Evolutionary conservation across 2,888 invertebrate genomes (phyloP).

Genomic region (Tipula vernalis): DNA sequence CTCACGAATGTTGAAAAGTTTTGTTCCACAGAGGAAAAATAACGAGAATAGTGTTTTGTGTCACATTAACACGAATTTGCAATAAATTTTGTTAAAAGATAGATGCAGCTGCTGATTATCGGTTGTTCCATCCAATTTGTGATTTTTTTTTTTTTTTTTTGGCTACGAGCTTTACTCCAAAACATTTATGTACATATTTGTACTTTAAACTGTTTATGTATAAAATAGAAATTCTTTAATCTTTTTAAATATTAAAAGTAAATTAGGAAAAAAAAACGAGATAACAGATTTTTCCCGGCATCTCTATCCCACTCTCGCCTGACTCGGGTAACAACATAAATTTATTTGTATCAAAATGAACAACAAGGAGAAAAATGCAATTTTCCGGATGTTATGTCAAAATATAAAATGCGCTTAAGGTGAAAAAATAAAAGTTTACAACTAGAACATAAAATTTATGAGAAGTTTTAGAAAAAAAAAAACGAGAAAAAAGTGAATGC

Average conservation of each 20-base stretch:
- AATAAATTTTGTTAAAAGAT: background rate
- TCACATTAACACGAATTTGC: background rate
- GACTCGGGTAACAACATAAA: background rate
- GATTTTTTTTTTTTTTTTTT: background rate
- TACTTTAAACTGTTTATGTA: background rate
- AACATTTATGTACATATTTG: background rate
- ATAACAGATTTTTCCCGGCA: background rate
- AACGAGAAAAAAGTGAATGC: background rate
- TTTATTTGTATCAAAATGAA: background rate
- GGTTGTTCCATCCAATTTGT: background rate
- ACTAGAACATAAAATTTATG: background rate
- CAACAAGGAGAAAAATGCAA: background rate
- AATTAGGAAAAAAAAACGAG: background rate
- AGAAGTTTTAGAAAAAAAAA: background rate
- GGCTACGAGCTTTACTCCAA: background rate
- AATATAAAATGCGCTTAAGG: background rate
- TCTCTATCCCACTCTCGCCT: background rate
- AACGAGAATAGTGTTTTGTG: background rate
- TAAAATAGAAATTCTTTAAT: background rate
- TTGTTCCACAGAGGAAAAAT: background rate
- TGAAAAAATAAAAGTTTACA: background rate
- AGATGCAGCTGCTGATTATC: background rate
- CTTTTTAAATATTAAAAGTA: background rate
- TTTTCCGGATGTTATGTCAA: background rate
- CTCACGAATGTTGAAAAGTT: background rate